Percentiles rank a stretch among this genome's conserved stretches.
phyloP scores from a whole-genome alignment of 2,888 invertebrate species.

The Endomychus coccineus region DNA sequence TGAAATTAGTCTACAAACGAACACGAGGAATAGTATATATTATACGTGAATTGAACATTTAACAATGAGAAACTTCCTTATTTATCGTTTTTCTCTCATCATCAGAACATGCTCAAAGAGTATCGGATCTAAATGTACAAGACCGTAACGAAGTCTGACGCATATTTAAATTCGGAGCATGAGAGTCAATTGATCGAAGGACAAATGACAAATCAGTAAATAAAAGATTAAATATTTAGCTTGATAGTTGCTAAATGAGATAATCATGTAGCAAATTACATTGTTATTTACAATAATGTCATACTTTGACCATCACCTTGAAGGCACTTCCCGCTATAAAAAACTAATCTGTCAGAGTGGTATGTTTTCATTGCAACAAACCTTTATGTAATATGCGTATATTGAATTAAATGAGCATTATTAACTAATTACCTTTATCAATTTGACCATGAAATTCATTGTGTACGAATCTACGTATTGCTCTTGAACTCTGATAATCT shows the following conservation, averaged over 20 bases:
- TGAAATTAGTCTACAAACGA: no score
- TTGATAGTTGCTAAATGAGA: constrained; percentile 20
- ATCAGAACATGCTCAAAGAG: no score
- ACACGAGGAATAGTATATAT: no score
- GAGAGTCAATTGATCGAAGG: constrained; percentile 11
- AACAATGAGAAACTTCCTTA: no score
- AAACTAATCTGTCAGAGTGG: constrained; percentile 10
- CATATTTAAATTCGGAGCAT: no score
- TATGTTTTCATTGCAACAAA: constrained; percentile 12
- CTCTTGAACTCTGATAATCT: constrained; percentile 34
- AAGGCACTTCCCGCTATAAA: constrained; percentile 24
- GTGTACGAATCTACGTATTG: constrained; percentile 25
- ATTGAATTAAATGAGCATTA: constrained; percentile 36
- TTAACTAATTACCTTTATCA: constrained; percentile 41
- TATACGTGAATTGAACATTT: no score
- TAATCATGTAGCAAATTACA: constrained; percentile 19
- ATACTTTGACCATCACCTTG: constrained; percentile 26
- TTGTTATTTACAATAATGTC: constrained; percentile 16
- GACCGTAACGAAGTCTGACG: no score
- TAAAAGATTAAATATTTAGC: constrained; percentile 16
- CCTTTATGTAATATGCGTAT: constrained; percentile 30
- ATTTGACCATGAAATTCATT: constrained; percentile 39
- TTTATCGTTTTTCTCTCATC: no score
- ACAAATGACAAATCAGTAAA: constrained; percentile 24
- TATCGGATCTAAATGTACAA: no score